Evolutionary conservation across 2,113 vertebrate species (phyloP), one percentile per base, ranked within the genome.

Genomic region (Turnix velox): DNA sequence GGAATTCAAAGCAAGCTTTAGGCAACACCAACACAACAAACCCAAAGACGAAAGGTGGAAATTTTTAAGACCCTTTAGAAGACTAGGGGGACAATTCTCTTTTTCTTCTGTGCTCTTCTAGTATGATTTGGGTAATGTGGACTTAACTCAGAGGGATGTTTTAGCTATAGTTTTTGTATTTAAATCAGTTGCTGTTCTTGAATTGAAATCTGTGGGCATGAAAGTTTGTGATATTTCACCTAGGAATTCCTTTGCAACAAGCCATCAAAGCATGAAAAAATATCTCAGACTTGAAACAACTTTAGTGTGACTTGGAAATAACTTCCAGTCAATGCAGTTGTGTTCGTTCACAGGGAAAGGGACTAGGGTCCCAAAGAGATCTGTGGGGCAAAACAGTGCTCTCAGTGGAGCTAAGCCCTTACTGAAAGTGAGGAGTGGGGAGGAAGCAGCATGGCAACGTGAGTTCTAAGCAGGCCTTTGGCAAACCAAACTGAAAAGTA

Each of bases 261-360:
- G 39, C 4, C 11, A 16, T 33, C 0, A 0, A 2, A 1, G 16
- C 15, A 51, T 22, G 52, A 51, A 73, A 61, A 57, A 76, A 63
- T 3, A 33, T 5, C 48, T 74, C 18, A 84, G 55, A 65, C 19
- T 30, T 65, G 48, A 95, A 28, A 63, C 18, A 71, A 33, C 10
- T 71, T 48, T 39, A 75, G 4, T 7, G 17, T n/a, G 52, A 42
- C n/a, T 58, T 69, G 14, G 51, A 69, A 88, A 54, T 30, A 0
- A 55, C 78, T 86, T 81, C n/a, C 33, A 67, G 27, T 6, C 39
- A 27, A 33, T 31, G 12, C 15, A 63, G 14, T 30, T 28, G 14
- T 73, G 39, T 23, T 73, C n/a, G 39, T 69, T 63, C 61, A 37
- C 20, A 37, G 23, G 16, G 31, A 37, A 39, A 46, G 42, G 25